Percentiles rank a stretch among this genome's conserved stretches.
Evolutionary conservation across 1,140 invertebrate species (phyloP).

Genomic region (Anoplolepis gracilipes): DNA sequence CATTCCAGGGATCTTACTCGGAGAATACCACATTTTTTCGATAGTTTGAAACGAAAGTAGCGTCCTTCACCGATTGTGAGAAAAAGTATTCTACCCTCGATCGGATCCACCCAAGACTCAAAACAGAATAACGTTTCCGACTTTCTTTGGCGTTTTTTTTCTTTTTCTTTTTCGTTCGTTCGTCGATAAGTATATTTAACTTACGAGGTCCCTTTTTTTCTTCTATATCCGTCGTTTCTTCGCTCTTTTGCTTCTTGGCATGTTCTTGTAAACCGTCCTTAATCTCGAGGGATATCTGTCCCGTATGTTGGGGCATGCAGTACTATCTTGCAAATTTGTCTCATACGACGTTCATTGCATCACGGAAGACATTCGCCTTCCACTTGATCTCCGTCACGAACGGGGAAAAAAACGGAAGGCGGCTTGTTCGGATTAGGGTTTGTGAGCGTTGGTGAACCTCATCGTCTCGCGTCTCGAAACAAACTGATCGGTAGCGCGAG

Average conservation of each 20-base stretch:
- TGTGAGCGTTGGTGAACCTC: not conserved
- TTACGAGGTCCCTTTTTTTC: not conserved
- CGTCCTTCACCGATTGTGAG: no score
- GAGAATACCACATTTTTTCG: slow-evolving; percentile 75
- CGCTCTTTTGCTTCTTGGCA: slow-evolving; percentile 2
- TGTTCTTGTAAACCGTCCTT: not conserved
- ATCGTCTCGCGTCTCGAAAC: slow-evolving; percentile 51
- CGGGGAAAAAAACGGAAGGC: not conserved
- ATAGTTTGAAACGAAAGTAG: not conserved
- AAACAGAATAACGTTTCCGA: no score
- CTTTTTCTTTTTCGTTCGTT: slow-evolving; percentile 53
- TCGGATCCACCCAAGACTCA: no score
- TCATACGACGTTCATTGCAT: not conserved
- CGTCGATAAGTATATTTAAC: slow-evolving; percentile 3
- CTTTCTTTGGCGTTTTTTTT: not conserved
- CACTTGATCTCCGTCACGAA: not conserved
- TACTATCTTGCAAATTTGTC: not conserved
- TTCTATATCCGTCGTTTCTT: not conserved
- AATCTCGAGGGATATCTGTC: not conserved
- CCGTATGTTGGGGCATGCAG: no score
- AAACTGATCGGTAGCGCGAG: slow-evolving; percentile 43
- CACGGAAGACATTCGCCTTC: not conserved
- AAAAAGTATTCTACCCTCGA: not conserved
- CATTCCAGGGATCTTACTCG: slow-evolving; percentile 52
- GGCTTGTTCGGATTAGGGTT: not conserved